Evolutionary conservation across 2,797 vertebrate species (phyloP).

Genomic region (Myiotriccus ornatus): DNA sequence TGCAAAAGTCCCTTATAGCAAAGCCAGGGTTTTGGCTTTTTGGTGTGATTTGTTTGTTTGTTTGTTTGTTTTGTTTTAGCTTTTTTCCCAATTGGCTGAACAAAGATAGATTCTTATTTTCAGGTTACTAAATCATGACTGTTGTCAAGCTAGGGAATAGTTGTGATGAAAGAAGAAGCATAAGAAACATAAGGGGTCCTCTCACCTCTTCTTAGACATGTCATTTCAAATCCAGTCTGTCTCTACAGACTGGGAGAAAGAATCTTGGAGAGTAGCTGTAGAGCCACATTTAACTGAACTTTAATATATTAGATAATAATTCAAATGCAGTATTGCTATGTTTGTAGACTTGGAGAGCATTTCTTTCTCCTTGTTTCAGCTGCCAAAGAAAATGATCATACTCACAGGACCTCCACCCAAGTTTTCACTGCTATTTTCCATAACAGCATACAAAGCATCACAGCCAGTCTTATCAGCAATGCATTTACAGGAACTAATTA

Average conservation of each 20-base stretch:
- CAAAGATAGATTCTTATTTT: background rate
- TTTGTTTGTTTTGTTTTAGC: too few relatives aligned
- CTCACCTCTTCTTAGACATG: background rate
- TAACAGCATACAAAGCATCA: background rate
- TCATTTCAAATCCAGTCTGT: background rate
- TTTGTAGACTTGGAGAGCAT: background rate
- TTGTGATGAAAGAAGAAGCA: background rate
- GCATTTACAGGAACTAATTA: conserved; percentile 28
- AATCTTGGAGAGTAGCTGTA: background rate
- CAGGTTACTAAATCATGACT: background rate
- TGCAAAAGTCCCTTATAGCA: background rate
- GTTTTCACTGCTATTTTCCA: background rate
- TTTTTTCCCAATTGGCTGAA: background rate
- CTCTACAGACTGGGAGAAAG: background rate
- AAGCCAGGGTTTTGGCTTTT: background rate
- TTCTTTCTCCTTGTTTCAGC: background rate
- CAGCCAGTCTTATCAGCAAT: background rate
- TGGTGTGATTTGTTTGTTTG: too few relatives aligned
- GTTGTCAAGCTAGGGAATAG: background rate
- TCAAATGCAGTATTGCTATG: background rate
- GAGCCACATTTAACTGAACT: background rate
- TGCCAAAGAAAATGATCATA: background rate
- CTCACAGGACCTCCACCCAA: background rate
- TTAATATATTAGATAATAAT: background rate
- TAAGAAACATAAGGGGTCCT: background rate